Percentiles rank a stretch among this genome's conserved stretches.
Conservation (phyloP, 2,888 invertebrate genomes). For the Parapristionchus giblindavisi region DNA sequence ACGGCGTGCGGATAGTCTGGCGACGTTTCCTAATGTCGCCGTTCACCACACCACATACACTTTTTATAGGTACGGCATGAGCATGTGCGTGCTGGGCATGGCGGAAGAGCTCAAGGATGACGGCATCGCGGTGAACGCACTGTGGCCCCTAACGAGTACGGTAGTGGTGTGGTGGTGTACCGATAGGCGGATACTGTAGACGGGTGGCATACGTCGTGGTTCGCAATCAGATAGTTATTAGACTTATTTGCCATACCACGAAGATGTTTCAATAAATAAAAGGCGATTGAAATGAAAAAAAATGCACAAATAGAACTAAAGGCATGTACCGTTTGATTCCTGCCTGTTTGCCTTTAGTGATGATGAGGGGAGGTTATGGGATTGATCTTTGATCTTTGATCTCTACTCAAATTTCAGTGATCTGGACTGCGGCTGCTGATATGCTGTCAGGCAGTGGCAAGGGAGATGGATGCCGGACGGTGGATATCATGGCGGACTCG, state of each 20-base stretch:
- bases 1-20: too few relatives aligned
- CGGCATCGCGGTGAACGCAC: conserved; percentile 89
- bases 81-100: conserved; percentile 96
- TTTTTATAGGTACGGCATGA: conserved; percentile 74
- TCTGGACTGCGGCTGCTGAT: conserved; percentile 82
- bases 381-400: background rate
- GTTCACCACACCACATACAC: background rate
- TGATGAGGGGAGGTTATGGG: too few relatives aligned
- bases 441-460: conserved; percentile 73
- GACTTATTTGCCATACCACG: too few relatives aligned
- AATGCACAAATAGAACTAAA: too few relatives aligned
- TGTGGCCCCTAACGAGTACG: conserved; percentile 82
- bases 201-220: background rate
- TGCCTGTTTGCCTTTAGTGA: too few relatives aligned
- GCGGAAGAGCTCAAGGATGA: conserved; percentile 85
- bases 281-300: too few relatives aligned
- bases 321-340: too few relatives aligned
- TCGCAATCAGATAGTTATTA: too few relatives aligned
- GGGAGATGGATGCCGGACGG: conserved; percentile 70
- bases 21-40: too few relatives aligned
- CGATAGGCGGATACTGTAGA: background rate
- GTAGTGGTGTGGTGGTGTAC: background rate
- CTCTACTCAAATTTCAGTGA: conserved; percentile 38
- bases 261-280: too few relatives aligned
- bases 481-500: conserved; percentile 76